Base-by-base conservation (phyloP, 1,140 invertebrate genomes). In the Drosophila azteca region DNA sequence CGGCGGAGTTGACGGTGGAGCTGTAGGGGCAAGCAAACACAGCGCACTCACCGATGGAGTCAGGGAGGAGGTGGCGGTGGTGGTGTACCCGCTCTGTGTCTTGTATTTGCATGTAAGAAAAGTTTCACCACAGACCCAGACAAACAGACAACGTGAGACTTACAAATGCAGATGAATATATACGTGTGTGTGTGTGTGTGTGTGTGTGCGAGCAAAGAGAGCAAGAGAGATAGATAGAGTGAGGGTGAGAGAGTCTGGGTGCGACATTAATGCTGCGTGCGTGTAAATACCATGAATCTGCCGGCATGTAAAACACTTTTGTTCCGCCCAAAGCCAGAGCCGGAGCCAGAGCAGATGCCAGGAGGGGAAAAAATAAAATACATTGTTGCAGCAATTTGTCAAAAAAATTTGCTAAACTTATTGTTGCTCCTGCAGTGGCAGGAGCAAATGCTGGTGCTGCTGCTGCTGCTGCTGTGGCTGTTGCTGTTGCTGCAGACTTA, bases 261-360 rank as follows among this genome's bases (percentile, higher is more conserved):
- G 78, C 65, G 82, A 85, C 82, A 88, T 88, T 88, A 85, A 88
- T 77, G 82, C 82, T 88, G 69, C 83, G 82, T 85, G 82, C 82
- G 82, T 85, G 83, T 80, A 85, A 88, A 85, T 85, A 88, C 82
- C 82, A 85, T 87, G 82, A 85, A 85, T 85, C 82, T 85, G 82
- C 87, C 87, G 82, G 82, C 82, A 85, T 85, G 82, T 85, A 85
- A 85, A 85, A 85, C 82, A 85, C 82, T 82, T 82, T 85, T 85
- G 82, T 87, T 82, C 78, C 82, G 82, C 82, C 78, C 82, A 87
- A 88, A 85, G 82, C 82, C 75, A 62, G 61, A 53, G 68, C 45
- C 17, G 1, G 17, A 20, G 17, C 17, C 17, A 48, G 51, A 57
- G 48, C 52, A 62, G 31, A 31, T 50, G 20, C 45, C 45, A 41